Evolutionary conservation across 2,113 vertebrate species (phyloP).

Genomic region (Mungos mungo): DNA sequence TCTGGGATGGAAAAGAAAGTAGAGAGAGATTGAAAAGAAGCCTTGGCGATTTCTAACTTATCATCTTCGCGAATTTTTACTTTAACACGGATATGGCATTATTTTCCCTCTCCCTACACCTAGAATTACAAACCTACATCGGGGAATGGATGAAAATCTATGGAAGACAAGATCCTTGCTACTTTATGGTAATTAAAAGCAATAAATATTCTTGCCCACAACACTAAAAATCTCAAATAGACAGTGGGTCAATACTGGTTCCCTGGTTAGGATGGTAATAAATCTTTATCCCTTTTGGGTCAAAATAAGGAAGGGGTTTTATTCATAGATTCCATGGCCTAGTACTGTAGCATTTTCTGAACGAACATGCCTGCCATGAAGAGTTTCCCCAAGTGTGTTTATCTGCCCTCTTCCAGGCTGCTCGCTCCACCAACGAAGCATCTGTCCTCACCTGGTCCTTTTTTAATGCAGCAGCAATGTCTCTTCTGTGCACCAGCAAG

Average conservation of each 20-base stretch:
- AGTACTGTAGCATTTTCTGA: conserved; percentile 82
- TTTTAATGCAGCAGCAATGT: conserved; percentile 42
- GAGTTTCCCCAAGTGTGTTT: conserved; percentile 77
- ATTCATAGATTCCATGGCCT: conserved; percentile 85
- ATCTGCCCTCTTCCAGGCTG: conserved; percentile 60
- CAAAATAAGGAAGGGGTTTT: conserved; percentile 81
- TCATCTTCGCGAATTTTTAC: conserved; percentile 53
- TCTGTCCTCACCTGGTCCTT: conserved; percentile 57
- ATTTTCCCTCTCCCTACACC: conserved; percentile 31
- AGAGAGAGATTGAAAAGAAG: conserved; percentile 49
- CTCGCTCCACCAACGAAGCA: conserved; percentile 45
- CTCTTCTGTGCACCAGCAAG: not conserved
- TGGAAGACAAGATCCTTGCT: conserved; percentile 82
- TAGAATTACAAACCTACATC: conserved; percentile 70
- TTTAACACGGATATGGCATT: conserved; percentile 62
- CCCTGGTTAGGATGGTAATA: conserved; percentile 84
- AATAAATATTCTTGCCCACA: conserved; percentile 85
- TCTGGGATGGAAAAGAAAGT: conserved; percentile 13
- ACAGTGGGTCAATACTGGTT: conserved; percentile 84
- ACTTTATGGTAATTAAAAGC: conserved; percentile 88
- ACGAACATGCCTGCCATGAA: conserved; percentile 79
- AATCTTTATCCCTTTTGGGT: conserved; percentile 87
- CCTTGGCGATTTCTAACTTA: conserved; percentile 75
- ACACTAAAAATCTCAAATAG: conserved; percentile 82
- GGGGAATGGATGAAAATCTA: conserved; percentile 76